Evolutionary conservation across 2,113 vertebrate genomes (phyloP).

Genomic region (Indicator maculatus): DNA sequence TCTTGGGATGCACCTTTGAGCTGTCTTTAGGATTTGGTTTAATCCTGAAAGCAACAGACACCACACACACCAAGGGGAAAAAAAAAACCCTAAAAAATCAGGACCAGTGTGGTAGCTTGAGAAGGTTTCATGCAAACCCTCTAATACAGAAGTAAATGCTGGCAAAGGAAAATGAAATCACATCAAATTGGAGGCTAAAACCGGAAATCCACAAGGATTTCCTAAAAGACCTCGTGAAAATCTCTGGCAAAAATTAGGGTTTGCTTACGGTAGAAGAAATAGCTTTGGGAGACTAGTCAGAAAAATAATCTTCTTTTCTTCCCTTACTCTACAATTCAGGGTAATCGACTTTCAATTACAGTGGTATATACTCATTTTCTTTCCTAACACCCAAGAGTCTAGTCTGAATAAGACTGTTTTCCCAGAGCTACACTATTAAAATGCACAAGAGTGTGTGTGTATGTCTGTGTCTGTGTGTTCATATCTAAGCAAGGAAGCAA

Average conservation of each 20-base stretch:
- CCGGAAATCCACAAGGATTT: neutral
- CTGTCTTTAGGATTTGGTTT: neutral
- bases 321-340: neutral
- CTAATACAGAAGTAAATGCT: neutral
- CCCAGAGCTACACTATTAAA: neutral
- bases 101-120: neutral
- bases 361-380: neutral
- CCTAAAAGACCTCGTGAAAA: neutral
- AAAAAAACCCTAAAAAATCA: neutral
- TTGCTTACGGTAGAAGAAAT: neutral
- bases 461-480: neutral
- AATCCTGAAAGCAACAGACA: neutral
- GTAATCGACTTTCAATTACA: neutral
- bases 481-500: neutral
- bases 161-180: neutral
- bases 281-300: neutral
- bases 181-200: neutral
- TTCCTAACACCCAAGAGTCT: neutral
- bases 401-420: neutral
- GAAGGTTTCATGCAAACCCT: neutral
- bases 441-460: neutral
- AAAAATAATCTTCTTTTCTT: constrained; percentile 13
- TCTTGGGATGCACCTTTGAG: neutral
- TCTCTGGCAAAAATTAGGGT: neutral
- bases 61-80: neutral